Conservation (phyloP, 2,888 invertebrate genomes). For the Atethmia centrago region DNA sequence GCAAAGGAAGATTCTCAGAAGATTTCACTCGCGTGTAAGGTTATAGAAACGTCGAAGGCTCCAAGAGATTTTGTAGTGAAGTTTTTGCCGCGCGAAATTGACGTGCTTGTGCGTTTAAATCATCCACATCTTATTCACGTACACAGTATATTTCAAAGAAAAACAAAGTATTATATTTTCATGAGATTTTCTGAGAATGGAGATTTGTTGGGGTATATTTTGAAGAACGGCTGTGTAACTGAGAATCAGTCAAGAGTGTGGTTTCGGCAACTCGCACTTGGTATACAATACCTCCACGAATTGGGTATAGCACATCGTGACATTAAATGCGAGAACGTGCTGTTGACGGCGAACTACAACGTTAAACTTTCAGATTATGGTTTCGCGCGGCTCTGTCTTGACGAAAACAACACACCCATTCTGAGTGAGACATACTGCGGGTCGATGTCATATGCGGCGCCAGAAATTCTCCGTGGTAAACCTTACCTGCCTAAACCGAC, state of each 20-base stretch:
- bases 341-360: conserved; percentile 93
- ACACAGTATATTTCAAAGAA: conserved; percentile 94
- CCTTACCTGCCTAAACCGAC: conserved; percentile 93
- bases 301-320: conserved; percentile 94
- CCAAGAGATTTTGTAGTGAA: conserved; percentile 94
- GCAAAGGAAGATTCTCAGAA: conserved; percentile 77
- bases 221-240: conserved; percentile 92
- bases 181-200: conserved; percentile 95
- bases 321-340: conserved; percentile 95
- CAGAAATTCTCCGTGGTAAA: conserved; percentile 94
- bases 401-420: conserved; percentile 81
- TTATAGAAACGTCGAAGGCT: conserved; percentile 93
- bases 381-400: conserved; percentile 91
- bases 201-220: conserved; percentile 93
- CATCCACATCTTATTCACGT: conserved; percentile 95
- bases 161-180: conserved; percentile 94
- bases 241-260: conserved; percentile 93
- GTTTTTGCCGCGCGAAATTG: conserved; percentile 95
- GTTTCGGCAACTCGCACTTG: conserved; percentile 93
- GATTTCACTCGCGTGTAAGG: conserved; percentile 92
- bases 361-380: conserved; percentile 96
- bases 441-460: conserved; percentile 96
- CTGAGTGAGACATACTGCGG: conserved; percentile 96
- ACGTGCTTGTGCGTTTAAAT: conserved; percentile 93
- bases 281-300: conserved; percentile 93